Conservation (phyloP, 2,113 vertebrate species). For the Megaptera novaeangliae region DNA sequence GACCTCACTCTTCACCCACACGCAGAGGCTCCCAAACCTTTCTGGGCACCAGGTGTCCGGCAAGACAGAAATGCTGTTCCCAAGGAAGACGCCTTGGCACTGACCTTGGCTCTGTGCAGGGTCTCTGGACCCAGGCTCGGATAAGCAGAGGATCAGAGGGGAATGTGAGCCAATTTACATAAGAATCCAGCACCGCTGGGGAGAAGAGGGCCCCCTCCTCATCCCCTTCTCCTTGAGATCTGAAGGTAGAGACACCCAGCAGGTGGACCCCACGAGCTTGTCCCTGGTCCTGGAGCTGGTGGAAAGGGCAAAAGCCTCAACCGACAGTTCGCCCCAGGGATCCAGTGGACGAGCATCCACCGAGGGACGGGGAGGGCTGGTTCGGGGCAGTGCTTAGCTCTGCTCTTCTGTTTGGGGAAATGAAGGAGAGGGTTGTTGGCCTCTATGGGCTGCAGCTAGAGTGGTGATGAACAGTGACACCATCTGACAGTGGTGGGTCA, state of each 20-base stretch:
- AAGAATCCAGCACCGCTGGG: neutral
- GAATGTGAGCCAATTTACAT: neutral
- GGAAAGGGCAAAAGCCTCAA: neutral
- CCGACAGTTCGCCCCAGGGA: neutral
- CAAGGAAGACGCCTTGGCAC: neutral
- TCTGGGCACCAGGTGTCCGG: neutral
- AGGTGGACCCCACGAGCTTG: neutral
- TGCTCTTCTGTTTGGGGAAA: neutral
- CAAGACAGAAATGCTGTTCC: neutral
- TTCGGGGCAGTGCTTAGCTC: neutral
- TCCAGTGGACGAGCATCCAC: neutral
- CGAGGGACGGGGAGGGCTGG: neutral
- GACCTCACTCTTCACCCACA: neutral
- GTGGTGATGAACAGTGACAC: neutral
- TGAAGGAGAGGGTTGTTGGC: neutral
- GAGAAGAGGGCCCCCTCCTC: neutral
- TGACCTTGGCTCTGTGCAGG: neutral
- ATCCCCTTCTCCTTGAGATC: accelerated
- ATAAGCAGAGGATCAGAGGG: neutral
- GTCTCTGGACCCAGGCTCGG: neutral
- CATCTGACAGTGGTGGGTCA: neutral
- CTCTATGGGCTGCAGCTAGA: neutral
- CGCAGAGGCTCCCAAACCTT: neutral
- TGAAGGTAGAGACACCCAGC: neutral
- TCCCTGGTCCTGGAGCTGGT: neutral